These are phyloP conservation scores for Lasioglossum zephyrum DNA, from an alignment of 2,888 invertebrate genomes.

Conservation along the genomic window DNA sequence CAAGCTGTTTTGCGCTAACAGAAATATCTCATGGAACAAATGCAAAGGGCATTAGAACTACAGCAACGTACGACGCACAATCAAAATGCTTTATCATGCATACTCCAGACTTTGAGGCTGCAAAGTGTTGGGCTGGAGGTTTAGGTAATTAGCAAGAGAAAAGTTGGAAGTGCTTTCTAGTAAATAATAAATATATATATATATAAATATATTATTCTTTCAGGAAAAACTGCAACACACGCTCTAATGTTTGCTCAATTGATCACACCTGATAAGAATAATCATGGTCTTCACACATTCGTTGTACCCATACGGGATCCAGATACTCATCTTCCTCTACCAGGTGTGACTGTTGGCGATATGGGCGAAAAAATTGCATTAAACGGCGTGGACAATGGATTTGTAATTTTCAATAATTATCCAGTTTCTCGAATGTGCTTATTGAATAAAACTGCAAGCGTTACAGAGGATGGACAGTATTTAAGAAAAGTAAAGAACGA, in stretches of 20 bases:
- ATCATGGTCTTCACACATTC: conserved; percentile 95
- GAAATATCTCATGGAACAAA: conserved; percentile 98
- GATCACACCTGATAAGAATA: conserved; percentile 90
- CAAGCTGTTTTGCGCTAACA: conserved; percentile 95
- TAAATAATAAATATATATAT: too few relatives aligned
- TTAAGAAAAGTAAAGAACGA: conserved; percentile 92
- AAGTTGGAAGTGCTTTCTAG: background rate
- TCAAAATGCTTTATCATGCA: conserved; percentile 93
- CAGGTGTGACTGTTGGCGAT: conserved; percentile 95
- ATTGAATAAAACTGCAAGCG: conserved; percentile 94
- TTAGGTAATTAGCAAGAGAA: conserved; percentile 86
- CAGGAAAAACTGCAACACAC: conserved; percentile 93
- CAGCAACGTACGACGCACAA: conserved; percentile 92
- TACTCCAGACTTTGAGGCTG: conserved; percentile 97
- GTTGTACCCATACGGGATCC: conserved; percentile 94
- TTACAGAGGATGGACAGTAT: conserved; percentile 93
- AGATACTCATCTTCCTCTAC: conserved; percentile 88
- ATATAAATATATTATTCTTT: conserved; percentile 26
- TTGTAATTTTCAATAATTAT: conserved; percentile 92
- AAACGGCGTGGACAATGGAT: conserved; percentile 97
- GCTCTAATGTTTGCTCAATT: conserved; percentile 95
- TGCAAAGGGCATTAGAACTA: conserved; percentile 95
- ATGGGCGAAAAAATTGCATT: conserved; percentile 96
- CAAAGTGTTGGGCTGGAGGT: conserved; percentile 98
- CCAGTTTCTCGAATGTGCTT: conserved; percentile 92